Conservation (phyloP, 2,888 invertebrate species). For the Dolichomitus sp. region DNA sequence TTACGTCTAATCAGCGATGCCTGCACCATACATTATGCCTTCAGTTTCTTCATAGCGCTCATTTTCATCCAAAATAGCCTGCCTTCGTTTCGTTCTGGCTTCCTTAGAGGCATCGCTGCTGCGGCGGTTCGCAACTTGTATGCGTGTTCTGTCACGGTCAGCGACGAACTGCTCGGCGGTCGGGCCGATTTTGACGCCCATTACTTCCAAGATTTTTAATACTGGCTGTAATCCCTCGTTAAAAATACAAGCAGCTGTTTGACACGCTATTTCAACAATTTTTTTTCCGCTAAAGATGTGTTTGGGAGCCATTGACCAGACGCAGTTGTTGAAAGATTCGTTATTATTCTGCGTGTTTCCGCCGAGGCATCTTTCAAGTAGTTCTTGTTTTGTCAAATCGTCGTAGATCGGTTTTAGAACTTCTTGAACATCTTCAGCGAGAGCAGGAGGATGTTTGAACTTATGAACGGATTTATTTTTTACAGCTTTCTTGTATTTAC, state of each 20-base stretch:
- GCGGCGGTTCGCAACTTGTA: constrained; percentile 27
- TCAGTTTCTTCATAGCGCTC: constrained; percentile 26
- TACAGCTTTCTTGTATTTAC: too few relatives aligned
- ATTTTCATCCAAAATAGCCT: constrained; percentile 1
- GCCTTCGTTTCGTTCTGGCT: constrained; percentile 1
- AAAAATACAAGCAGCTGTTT: constrained; percentile 67
- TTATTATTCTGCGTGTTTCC: constrained; percentile 62
- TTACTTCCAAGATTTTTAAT: constrained; percentile 43
- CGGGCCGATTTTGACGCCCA: constrained; percentile 28
- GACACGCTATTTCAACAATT: constrained; percentile 59
- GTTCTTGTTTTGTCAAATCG: too few relatives aligned
- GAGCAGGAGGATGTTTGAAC: too few relatives aligned
- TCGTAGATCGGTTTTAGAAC: too few relatives aligned
- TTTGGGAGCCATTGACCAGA: constrained; percentile 69
- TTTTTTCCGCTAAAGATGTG: constrained; percentile 66
- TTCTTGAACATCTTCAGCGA: too few relatives aligned
- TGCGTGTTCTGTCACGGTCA: constrained; percentile 14
- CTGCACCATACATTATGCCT: constrained; percentile 50
- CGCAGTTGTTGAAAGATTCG: constrained; percentile 59
- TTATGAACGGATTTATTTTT: too few relatives aligned
- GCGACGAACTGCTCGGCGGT: constrained; percentile 20
- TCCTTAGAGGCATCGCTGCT: constrained; percentile 37
- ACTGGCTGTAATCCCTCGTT: constrained; percentile 69
- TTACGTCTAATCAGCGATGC: constrained; percentile 57
- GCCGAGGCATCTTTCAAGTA: too few relatives aligned